These are phyloP conservation scores for Notoglanidium macrostoma DNA, from an alignment of 2,797 vertebrate species.

Conservation along the genomic window DNA sequence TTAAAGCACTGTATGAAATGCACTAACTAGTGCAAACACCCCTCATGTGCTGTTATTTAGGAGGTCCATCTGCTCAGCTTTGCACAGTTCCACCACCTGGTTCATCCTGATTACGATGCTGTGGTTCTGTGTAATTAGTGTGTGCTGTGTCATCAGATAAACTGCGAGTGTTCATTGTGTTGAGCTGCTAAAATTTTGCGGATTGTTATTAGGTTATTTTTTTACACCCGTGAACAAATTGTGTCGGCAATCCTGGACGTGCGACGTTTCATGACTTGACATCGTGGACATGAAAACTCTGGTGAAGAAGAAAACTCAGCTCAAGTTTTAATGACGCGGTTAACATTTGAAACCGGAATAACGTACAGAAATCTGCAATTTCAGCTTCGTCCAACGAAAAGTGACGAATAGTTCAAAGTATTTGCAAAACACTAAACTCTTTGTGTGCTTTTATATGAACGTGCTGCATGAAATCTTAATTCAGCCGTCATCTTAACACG, in stretches of 20 bases:
- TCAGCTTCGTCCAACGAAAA: neutral
- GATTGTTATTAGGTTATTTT: neutral
- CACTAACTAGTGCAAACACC: neutral
- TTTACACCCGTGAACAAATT: neutral
- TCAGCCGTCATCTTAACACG: neutral
- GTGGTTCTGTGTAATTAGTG: conserved; percentile 2
- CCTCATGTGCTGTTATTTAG: neutral
- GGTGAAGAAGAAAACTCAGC: neutral
- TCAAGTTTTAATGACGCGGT: neutral
- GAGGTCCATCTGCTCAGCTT: neutral
- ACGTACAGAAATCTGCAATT: neutral
- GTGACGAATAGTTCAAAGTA: neutral
- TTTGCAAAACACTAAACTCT: neutral
- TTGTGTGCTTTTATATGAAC: neutral
- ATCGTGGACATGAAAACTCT: neutral
- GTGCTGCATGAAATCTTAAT: neutral
- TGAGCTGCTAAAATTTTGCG: neutral
- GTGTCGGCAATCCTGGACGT: neutral
- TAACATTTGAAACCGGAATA: neutral
- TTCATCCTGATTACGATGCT: neutral
- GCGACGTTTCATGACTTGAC: neutral
- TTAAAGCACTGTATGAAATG: conserved; percentile 4
- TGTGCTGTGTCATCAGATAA: neutral
- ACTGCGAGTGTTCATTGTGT: neutral
- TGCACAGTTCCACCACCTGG: neutral